These are phyloP conservation scores for Girardinus metallicus DNA, from an alignment of 2,797 vertebrate genomes.

Conservation along the genomic window DNA sequence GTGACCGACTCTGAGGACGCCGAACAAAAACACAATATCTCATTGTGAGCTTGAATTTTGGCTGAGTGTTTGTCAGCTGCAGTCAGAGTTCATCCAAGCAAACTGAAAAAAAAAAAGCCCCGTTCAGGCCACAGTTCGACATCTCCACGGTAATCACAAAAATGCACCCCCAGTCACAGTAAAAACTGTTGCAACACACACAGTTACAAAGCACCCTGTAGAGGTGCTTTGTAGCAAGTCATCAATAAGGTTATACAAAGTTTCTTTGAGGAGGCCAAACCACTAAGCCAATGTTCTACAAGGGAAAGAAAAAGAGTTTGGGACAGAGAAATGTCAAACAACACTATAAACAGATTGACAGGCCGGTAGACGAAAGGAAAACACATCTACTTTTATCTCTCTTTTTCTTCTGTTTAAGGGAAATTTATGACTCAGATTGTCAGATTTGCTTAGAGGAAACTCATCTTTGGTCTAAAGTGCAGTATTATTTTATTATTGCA, in stretches of 20 bases:
- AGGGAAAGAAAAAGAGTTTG: slow-evolving; percentile 10
- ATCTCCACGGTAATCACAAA: slow-evolving; percentile 63
- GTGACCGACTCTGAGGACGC: slow-evolving; percentile 30
- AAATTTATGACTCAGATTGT: background rate
- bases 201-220: slow-evolving; percentile 36
- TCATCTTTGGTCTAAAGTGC: background rate
- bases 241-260: slow-evolving; percentile 29
- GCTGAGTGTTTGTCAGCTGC: slow-evolving; percentile 19
- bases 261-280: slow-evolving; percentile 18
- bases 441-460: background rate
- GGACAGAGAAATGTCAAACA: slow-evolving; percentile 16
- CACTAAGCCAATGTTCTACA: background rate
- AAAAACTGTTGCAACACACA: slow-evolving; percentile 59
- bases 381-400: background rate
- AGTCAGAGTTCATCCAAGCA: slow-evolving; percentile 26
- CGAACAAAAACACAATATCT: slow-evolving; percentile 64
- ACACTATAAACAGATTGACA: background rate
- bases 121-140: slow-evolving; percentile 42
- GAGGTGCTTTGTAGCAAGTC: slow-evolving; percentile 42
- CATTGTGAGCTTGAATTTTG: slow-evolving; percentile 33
- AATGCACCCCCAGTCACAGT: slow-evolving; percentile 53
- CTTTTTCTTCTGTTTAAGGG: background rate
- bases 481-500: background rate
- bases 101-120: slow-evolving; percentile 23
- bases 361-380: background rate